Percentiles rank a stretch among this genome's conserved stretches.
Evolutionary conservation across 2,113 vertebrate species (phyloP).

Genomic region (Gobius niger): DNA sequence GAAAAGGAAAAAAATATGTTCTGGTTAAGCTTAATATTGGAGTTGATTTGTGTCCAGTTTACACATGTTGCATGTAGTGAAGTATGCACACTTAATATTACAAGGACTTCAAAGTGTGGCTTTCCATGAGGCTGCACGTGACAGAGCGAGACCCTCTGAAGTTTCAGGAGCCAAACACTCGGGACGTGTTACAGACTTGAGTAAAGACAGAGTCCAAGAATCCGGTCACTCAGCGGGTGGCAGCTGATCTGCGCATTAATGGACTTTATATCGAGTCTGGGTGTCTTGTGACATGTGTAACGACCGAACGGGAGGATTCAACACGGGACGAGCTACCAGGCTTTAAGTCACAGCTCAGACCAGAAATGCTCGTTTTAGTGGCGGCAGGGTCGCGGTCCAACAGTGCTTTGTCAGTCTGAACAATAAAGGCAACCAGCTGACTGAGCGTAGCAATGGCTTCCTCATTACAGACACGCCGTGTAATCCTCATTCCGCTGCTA

Average conservation of each 20-base stretch:
- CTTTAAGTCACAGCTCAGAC: neutral
- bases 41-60: neutral
- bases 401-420: constrained; percentile 58
- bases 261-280: neutral
- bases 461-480: constrained; percentile 50
- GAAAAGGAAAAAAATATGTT: constrained; percentile 44
- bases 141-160: neutral
- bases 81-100: no score
- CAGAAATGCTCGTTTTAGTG: neutral
- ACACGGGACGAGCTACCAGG: neutral
- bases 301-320: neutral
- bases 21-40: neutral
- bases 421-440: constrained; percentile 46
- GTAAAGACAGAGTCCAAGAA: neutral
- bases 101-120: no score
- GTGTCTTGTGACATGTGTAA: constrained; percentile 36
- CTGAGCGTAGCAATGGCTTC: constrained; percentile 61
- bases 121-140: neutral
- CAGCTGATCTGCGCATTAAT: neutral
- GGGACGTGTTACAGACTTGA: neutral
- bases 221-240: constrained; percentile 32
- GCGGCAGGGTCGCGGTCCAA: neutral
- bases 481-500: constrained; percentile 42
- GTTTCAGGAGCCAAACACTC: neutral
- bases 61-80: neutral